These are phyloP conservation scores for Coecobrya sp. DNA, from an alignment of 2,888 invertebrate genomes.

Conservation along the genomic window DNA sequence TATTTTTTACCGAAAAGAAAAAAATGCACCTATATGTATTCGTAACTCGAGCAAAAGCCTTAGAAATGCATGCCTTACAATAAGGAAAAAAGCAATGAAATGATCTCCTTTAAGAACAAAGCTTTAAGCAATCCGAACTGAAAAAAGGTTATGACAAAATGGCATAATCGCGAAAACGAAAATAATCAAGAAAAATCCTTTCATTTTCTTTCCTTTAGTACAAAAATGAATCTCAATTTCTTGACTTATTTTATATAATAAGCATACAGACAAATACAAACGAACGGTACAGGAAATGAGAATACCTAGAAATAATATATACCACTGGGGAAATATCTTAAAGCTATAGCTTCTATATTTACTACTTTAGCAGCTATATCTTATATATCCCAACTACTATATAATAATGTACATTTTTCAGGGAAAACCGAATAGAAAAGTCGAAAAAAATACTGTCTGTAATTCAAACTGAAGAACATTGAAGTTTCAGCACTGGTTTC, in stretches of 20 bases:
- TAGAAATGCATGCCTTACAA: too few species aligned
- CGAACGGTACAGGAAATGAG: constrained; percentile 64
- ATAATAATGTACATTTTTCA: neutral
- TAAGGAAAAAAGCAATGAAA: neutral
- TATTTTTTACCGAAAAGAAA: neutral
- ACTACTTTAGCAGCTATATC: too few species aligned
- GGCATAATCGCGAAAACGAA: too few species aligned
- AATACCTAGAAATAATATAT: too few species aligned
- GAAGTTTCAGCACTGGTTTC: neutral
- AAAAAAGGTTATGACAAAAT: too few species aligned
- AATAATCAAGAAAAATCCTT: too few species aligned
- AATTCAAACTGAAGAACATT: constrained; percentile 16
- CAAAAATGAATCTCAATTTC: neutral
- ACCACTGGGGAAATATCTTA: too few species aligned
- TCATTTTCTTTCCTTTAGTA: neutral
- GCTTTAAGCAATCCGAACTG: too few species aligned
- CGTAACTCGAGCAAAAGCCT: neutral
- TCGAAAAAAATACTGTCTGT: neutral
- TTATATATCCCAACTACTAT: neutral
- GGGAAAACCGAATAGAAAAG: neutral
- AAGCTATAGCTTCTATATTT: too few species aligned
- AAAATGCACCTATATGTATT: neutral
- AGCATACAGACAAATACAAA: neutral
- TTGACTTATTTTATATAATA: neutral
- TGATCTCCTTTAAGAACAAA: neutral